Evolutionary conservation across 2,888 invertebrate species (phyloP).

Genomic region (Rhingia rostrata): DNA sequence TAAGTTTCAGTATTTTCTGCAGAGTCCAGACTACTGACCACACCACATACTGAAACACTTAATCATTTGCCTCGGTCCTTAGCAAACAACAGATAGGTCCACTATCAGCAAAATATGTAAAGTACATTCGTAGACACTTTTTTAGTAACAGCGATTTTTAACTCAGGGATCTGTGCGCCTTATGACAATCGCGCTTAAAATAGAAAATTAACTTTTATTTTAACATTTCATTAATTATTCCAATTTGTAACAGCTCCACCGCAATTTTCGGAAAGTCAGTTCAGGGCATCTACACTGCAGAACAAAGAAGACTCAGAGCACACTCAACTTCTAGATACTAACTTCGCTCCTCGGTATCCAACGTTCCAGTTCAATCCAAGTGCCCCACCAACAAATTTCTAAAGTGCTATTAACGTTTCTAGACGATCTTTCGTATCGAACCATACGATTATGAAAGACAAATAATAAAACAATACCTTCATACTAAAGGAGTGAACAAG

Average conservation of each 20-base stretch:
- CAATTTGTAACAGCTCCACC: conserved; percentile 84
- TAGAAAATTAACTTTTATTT: too few relatives aligned
- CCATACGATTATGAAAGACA: conserved; percentile 1
- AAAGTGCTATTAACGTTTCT: conserved; percentile 65
- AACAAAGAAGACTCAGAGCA: conserved; percentile 87
- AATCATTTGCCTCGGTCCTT: too few relatives aligned
- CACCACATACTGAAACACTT: too few relatives aligned
- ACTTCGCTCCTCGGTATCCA: conserved; percentile 86
- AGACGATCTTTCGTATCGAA: conserved; percentile 13
- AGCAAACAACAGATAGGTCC: too few relatives aligned
- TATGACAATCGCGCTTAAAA: too few relatives aligned
- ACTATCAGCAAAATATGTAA: too few relatives aligned
- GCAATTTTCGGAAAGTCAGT: conserved; percentile 86
- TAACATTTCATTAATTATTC: not conserved
- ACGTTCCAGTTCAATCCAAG: conserved; percentile 85
- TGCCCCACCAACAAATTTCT: conserved; percentile 83
- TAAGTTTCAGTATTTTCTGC: too few relatives aligned
- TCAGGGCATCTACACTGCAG: conserved; percentile 86
- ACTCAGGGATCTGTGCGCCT: too few relatives aligned
- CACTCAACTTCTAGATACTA: conserved; percentile 83
- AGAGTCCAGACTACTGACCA: too few relatives aligned
- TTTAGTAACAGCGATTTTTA: too few relatives aligned
- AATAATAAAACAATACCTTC: conserved; percentile 5
- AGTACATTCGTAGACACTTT: too few relatives aligned
- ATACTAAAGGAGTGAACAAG: conserved; percentile 22